Conservation (phyloP, 2,797 vertebrate species). For the Novumbra hubbsi region DNA sequence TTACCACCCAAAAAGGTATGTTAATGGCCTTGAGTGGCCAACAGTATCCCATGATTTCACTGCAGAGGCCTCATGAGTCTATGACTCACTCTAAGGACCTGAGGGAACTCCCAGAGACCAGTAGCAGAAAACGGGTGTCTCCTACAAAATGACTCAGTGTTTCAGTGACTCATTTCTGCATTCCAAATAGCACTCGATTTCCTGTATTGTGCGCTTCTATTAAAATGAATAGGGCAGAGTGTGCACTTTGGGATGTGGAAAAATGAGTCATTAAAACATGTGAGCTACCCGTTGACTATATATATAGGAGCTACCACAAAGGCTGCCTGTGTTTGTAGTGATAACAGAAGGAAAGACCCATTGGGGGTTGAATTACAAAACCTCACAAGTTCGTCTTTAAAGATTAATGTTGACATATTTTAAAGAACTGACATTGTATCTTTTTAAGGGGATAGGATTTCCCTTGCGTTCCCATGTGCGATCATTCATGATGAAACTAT, state of each 20-base stretch:
- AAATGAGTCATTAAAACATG: slow-evolving; percentile 60
- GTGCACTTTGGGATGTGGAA: slow-evolving; percentile 11
- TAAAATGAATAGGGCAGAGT: slow-evolving; percentile 11
- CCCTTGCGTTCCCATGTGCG: background rate
- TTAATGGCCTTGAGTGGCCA: background rate
- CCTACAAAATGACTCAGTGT: slow-evolving; percentile 44
- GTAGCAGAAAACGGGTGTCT: slow-evolving; percentile 19
- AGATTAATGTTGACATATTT: background rate
- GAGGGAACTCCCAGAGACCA: slow-evolving; percentile 51
- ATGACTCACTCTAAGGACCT: slow-evolving; percentile 56
- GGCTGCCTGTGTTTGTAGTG: background rate
- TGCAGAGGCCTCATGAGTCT: slow-evolving; percentile 49
- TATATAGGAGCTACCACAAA: slow-evolving; percentile 6
- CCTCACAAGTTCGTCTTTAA: background rate
- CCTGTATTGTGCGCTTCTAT: too few relatives aligned
- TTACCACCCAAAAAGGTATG: too few relatives aligned
- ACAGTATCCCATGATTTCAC: slow-evolving; percentile 59
- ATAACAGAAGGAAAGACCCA: background rate
- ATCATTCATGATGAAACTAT: background rate
- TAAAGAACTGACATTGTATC: background rate
- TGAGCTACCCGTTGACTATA: slow-evolving; percentile 12
- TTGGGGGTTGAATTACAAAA: background rate
- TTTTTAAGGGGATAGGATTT: background rate
- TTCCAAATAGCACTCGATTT: background rate
- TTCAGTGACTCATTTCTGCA: too few relatives aligned